A percentile compares a stretch with the other conserved stretches of the same genome.
These are phyloP conservation scores for Amphiura filiformis DNA, from an alignment of 35 echinoderm and acorn worm genomes.

Conservation along the genomic window DNA sequence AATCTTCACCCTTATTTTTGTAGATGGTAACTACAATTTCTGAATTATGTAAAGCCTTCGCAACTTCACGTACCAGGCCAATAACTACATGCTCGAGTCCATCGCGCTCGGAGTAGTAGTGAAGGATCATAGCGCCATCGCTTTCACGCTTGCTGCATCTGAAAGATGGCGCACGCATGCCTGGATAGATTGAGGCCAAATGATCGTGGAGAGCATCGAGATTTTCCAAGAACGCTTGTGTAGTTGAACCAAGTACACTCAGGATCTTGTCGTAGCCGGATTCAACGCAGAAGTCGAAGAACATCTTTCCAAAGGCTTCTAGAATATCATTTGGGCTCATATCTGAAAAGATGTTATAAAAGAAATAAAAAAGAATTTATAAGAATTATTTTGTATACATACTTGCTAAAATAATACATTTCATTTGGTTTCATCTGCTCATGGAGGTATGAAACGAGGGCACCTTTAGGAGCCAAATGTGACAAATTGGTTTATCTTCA, in stretches of 20 bases:
- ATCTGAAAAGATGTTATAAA: constrained; percentile 37
- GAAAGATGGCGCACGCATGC: constrained; percentile 95
- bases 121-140: constrained; percentile 93
- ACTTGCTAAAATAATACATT: background rate
- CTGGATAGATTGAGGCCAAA: constrained; percentile 80
- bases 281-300: constrained; percentile 82
- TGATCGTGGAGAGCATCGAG: constrained; percentile 93
- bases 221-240: constrained; percentile 81
- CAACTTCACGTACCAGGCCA: constrained; percentile 70
- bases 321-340: constrained; percentile 74
- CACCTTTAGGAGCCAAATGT: too few relatives aligned
- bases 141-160: constrained; percentile 76
- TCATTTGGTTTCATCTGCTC: background rate
- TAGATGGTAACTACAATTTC: constrained; percentile 86
- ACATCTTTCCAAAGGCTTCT: constrained; percentile 85
- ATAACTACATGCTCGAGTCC: constrained; percentile 90
- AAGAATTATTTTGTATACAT: background rate
- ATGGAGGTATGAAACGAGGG: too few relatives aligned
- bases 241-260: constrained; percentile 77
- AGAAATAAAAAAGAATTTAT: background rate
- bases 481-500: too few relatives aligned
- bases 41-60: constrained; percentile 60
- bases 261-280: constrained; percentile 92
- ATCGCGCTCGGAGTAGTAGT: constrained; percentile 92
- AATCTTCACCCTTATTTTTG: constrained; percentile 72